Base-by-base conservation (phyloP, 2,797 vertebrate species). In the Manis crassicaudata region DNA sequence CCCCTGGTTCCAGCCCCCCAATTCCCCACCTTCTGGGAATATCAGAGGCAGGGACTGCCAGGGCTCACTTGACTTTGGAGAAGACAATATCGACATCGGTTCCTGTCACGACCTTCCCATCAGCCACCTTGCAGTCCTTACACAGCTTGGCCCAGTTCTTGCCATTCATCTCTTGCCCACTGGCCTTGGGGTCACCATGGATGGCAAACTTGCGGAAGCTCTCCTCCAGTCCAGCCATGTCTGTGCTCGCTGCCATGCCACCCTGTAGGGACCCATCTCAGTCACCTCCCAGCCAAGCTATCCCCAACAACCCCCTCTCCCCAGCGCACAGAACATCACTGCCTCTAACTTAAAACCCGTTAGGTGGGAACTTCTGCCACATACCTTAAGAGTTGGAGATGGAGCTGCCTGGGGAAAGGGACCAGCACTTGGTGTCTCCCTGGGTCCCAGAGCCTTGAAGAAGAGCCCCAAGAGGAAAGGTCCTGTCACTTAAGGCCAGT, bases 141-240 rank as follows among this genome's bases (percentile, higher is more conserved):
- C 99, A 99, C n/a, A 99, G 98, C 97, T 99, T 99, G 97, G 99
- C 99, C 99, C 99, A 99, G 98, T 99, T 99, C 98, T 99, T 99
- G 84, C 99, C 99, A 0, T 99, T 99, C 98, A 99, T 98, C 98
- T 99, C 99, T 68, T 99, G 99, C 32, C 99, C 99, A 0, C 98
- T 99, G 0, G 99, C 99, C 97, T 99, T 99, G 76, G 99, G 98
- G 98, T 99, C 99, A 0, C 99, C 99, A 0, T 99, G 99, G 96
- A 99, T 96, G 25, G 99, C 99, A 14, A 99, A 99, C 97, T 98
- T 99, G 97, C 98, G 99, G 96, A 99, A 99, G 68, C 99, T 98
- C 37, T 96, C 97, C 46, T 99, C 98, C 96, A 99, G 98, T 68
- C 98, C 97, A 0, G 99, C 99, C 96, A 99, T 43, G 76, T 99